Base-by-base conservation (phyloP, 2,797 vertebrate species). In the Myripristis jacobus region DNA sequence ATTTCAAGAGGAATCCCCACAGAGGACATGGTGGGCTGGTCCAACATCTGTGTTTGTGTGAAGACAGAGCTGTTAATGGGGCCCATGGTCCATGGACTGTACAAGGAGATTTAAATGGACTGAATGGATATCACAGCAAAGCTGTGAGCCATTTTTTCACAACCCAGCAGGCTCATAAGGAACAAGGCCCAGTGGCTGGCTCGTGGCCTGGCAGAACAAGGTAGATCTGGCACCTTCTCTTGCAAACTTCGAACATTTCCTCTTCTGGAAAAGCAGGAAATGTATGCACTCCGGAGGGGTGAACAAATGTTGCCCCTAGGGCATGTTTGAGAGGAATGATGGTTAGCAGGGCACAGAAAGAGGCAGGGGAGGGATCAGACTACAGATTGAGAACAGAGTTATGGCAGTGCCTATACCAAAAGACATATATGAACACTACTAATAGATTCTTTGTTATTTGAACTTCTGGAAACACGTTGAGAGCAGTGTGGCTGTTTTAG, bases 81-180 rank as follows among this genome's bases (percentile, higher is more conserved):
- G 41, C 57, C 61, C 41, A 21, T 3, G 48, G 68, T 46, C 66
- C 18, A 47, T 24, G 53, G 62, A 66, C 75, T 57, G 48, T 75
- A 64, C 51, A 18, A 55, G 25, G 16, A 62, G 71, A 76, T 65
- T 77, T 66, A 60, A 62, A 43, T 43, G 53, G 44, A 67, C 43
- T 55, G 60, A 81, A 91, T 90, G 82, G 58, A 77, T 83, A 51
- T 71, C 77, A 71, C 89, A 89, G 83, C 56, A 51, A 21, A 11
- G 50, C 66, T 54, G 36, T 77, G 55, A 53, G 70, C 18, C 57
- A 24, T 34, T 21, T 21, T 47, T 46, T 16, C 63, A 25, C 29
- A 51, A n/a, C 58, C 34, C 56, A 58, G 52, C 36, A 31, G 38
- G 61, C 54, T 53, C 19, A 22, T 52, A 63, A 43, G 62, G 47